Evolutionary conservation across 2,113 vertebrate species (phyloP), one percentile per base, ranked within the genome.

Genomic region (Pardalotus punctatus): DNA sequence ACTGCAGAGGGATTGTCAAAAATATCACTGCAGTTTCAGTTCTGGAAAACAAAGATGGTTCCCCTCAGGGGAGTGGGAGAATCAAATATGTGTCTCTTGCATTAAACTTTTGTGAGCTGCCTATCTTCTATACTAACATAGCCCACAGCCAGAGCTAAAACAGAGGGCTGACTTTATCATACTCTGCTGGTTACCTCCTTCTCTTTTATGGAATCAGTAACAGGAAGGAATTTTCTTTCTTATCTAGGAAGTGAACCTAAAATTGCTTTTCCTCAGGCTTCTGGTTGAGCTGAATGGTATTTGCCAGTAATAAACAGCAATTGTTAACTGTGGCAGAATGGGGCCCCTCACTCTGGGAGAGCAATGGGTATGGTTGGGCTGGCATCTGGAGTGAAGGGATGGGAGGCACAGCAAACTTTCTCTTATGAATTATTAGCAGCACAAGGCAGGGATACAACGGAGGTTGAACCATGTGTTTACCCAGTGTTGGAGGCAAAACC

Each of bases 151-250:
- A 94, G 74, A 72, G 10, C 53, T 77, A 62, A 95, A 94, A 93
- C 22, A 87, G 21, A 65, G 36, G 43, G 16, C 33, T 93, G 81
- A 58, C 91, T 96, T 95, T 97, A 94, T 96, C 93, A 93, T 43
- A 53, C 65, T 81, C 42, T 76, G 86, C 91, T 91, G 72, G 69
- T 94, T 94, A 87, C 66, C 56, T 94, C 70, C 51, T 79, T 93
- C 73, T 96, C 50, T 77, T 95, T 91, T 89, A 87, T 57, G 58
- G 84, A 90, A 95, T 93, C 84, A 62, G 87, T 87, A 94, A 85
- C 84, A 96, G 93, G 89, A 94, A 96, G 81, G 87, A 87, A 87
- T 94, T 95, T 96, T 93, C 86, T 87, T 95, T 95, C 94, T 89
- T 96, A 89, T 95, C 89, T 93, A 87, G 87, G 87, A 97, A 94